Percentiles rank a stretch among this genome's conserved stretches.
phyloP scores from a whole-genome alignment of 35 echinoderm and acorn worm species.

The Heliocidaris tuberculata region DNA sequence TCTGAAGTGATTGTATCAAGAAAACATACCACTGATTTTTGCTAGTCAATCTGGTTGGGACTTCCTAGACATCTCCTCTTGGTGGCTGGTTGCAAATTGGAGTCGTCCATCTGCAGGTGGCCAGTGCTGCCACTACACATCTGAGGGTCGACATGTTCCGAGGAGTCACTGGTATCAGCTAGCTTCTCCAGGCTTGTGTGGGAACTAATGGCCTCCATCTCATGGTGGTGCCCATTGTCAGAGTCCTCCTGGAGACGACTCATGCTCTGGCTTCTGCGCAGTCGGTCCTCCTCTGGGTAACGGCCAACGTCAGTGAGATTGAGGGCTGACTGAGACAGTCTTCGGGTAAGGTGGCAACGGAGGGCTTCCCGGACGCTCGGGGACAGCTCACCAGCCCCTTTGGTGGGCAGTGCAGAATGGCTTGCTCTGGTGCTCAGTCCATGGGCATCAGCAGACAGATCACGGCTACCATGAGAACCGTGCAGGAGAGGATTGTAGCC shows the following conservation, averaged over 20 bases:
- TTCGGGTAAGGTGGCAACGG: slow-evolving; percentile 80
- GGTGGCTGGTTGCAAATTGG: not conserved
- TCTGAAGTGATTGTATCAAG: not conserved
- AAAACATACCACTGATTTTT: not conserved
- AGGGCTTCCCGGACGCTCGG: slow-evolving; percentile 84
- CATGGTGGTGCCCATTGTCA: not conserved
- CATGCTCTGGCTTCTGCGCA: slow-evolving; percentile 80
- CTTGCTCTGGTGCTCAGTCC: not conserved
- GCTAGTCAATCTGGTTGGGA: slow-evolving; percentile 38
- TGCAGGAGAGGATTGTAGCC: slow-evolving; percentile 27
- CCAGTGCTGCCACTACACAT: not conserved
- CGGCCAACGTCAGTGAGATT: slow-evolving; percentile 81
- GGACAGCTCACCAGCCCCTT: slow-evolving; percentile 70
- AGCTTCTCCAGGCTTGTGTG: slow-evolving; percentile 42
- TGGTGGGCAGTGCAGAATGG: slow-evolving; percentile 15
- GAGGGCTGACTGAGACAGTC: slow-evolving; percentile 86
- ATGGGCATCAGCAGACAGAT: not conserved
- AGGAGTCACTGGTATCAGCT: slow-evolving; percentile 38
- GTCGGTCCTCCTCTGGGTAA: slow-evolving; percentile 47
- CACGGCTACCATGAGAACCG: not conserved
- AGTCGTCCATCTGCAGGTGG: not conserved
- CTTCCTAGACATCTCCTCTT: slow-evolving; percentile 34
- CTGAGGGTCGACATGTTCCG: slow-evolving; percentile 24
- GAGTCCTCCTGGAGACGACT: slow-evolving; percentile 60
- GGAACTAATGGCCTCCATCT: slow-evolving; percentile 41